Percentiles rank a stretch among this genome's conserved stretches.
Evolutionary conservation across 2,888 invertebrate species (phyloP).

Genomic region (Pomacea canaliculata): DNA sequence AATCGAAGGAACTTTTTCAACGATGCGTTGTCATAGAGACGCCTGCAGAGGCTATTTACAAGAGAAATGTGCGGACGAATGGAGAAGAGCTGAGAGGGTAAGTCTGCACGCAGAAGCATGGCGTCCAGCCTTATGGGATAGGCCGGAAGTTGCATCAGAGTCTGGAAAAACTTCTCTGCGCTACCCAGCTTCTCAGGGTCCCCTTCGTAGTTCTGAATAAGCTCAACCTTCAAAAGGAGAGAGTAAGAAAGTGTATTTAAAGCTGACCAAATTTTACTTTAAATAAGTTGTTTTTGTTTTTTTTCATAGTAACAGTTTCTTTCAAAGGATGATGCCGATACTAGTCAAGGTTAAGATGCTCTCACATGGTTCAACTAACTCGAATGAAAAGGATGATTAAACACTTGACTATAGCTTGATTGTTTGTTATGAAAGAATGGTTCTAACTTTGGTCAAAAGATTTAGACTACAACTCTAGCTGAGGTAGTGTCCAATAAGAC

Average conservation of each 20-base stretch:
- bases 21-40: conserved; percentile 76
- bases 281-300: not conserved
- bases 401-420: too few relatives aligned
- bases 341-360: too few relatives aligned
- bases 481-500: too few relatives aligned
- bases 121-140: conserved; percentile 72
- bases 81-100: conserved; percentile 88
- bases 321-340: not conserved
- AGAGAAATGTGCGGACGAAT: conserved; percentile 91
- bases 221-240: conserved; percentile 53
- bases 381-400: too few relatives aligned
- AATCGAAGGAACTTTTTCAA: conserved; percentile 91
- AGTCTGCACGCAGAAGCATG: conserved; percentile 76
- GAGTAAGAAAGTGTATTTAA: too few relatives aligned
- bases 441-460: too few relatives aligned
- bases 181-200: conserved; percentile 69
- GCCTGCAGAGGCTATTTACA: conserved; percentile 88
- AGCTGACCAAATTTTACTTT: too few relatives aligned
- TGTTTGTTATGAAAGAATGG: too few relatives aligned
- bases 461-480: too few relatives aligned
- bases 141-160: conserved; percentile 71
- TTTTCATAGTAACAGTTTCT: not conserved
- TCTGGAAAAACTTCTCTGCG: conserved; percentile 72
- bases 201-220: conserved; percentile 67
- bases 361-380: too few relatives aligned